Conservation (phyloP, 2,888 invertebrate species). For the Polydesmus complanatus region DNA sequence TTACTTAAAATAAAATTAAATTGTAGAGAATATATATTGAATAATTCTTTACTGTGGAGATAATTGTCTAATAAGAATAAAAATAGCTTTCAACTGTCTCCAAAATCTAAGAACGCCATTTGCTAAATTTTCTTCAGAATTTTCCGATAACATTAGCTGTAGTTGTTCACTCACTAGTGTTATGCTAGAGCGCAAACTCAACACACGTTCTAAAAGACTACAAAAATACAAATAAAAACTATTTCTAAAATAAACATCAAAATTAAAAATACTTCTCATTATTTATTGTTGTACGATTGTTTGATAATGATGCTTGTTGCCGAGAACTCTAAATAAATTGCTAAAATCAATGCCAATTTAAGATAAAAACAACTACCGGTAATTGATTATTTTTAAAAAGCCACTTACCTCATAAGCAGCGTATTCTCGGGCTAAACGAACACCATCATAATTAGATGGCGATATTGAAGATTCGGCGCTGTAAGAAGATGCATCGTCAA, state of each 20-base stretch:
- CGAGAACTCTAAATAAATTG: no score
- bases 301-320: no score
- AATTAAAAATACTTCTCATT: no score
- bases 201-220: not conserved
- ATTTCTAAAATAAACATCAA: no score
- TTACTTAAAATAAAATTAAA: not conserved
- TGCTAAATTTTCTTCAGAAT: not conserved
- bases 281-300: no score
- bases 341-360: no score
- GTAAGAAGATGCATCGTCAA: not conserved
- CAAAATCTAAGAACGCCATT: not conserved
- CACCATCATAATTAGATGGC: not conserved
- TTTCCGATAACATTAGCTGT: not conserved
- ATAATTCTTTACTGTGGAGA: not conserved
- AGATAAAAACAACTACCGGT: no score
- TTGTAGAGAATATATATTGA: not conserved
- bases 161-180: not conserved
- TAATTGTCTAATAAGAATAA: not conserved
- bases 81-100: not conserved
- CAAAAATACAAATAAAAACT: no score
- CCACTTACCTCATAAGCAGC: no score
- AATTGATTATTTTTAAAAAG: no score
- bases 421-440: constrained; percentile 11
- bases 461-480: not conserved
- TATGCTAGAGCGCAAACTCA: not conserved